These are phyloP conservation scores for Helarctos malayanus DNA, from an alignment of 2,797 vertebrate genomes.

Conservation along the genomic window DNA sequence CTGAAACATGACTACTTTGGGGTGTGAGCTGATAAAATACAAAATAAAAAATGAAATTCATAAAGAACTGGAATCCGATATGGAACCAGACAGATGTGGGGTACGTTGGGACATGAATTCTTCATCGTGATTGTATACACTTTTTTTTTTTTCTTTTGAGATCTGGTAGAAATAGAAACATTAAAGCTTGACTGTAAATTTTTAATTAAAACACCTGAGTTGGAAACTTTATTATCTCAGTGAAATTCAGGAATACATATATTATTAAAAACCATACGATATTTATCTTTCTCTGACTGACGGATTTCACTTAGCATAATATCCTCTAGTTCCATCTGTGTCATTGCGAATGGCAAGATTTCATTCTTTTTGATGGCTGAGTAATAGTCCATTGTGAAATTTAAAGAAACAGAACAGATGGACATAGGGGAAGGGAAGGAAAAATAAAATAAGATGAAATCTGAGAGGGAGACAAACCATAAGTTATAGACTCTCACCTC, in stretches of 20 bases:
- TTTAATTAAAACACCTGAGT: not conserved
- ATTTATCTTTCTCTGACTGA: not conserved
- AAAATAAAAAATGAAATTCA: not conserved
- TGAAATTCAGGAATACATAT: not conserved
- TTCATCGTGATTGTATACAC: not conserved
- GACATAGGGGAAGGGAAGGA: not conserved
- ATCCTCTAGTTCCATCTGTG: not conserved
- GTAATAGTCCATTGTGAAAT: not conserved
- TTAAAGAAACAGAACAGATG: not conserved
- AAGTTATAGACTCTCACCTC: not conserved
- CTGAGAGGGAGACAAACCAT: not conserved
- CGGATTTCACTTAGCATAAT: not conserved
- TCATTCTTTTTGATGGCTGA: not conserved
- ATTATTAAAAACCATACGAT: not conserved
- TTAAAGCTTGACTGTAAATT: not conserved
- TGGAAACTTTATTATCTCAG: not conserved
- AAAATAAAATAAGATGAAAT: not conserved
- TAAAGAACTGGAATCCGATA: not conserved
- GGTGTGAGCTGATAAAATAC: not conserved
- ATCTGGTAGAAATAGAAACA: not conserved
- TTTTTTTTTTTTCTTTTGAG: not conserved
- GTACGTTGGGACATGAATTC: not conserved
- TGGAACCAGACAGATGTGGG: not conserved
- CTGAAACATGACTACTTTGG: rapidly evolving
- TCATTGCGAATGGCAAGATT: not conserved